A percentile compares a stretch with the other conserved stretches of the same genome.
Conservation (phyloP, 2,797 vertebrate species). For the Echeneis naucrates region DNA sequence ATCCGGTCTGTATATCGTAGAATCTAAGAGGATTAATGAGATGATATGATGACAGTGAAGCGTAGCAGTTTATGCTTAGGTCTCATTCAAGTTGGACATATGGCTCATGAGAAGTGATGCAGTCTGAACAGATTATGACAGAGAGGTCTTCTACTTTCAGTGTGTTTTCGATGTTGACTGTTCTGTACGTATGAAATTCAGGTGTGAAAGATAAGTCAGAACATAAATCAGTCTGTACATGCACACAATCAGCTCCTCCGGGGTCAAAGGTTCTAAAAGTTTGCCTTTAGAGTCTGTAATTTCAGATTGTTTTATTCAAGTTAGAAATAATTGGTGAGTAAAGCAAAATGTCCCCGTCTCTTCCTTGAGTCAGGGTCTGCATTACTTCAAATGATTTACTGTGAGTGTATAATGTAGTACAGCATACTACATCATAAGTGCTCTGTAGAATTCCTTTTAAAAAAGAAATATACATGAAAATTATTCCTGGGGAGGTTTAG, state of each 20-base stretch:
- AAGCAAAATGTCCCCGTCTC: background rate
- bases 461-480: background rate
- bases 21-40: background rate
- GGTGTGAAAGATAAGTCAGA: background rate
- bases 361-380: background rate
- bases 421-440: too few species aligned
- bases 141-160: conserved; percentile 17
- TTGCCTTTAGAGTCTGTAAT: background rate
- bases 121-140: conserved; percentile 42
- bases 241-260: background rate
- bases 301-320: background rate
- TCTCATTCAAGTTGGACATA: conserved; percentile 20
- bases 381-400: background rate
- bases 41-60: conserved; percentile 15
- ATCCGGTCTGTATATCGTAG: background rate
- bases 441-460: background rate
- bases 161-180: background rate
- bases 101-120: conserved; percentile 13
- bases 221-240: background rate
- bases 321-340: background rate
- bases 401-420: too few species aligned
- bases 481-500: background rate
- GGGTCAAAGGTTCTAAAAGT: background rate
- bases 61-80: conserved; percentile 17
- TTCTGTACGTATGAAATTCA: conserved; percentile 9